Percentiles rank a stretch among this genome's conserved stretches.
Evolutionary conservation across 2,113 vertebrate species (phyloP).

Genomic region (Phaetusa simplex): DNA sequence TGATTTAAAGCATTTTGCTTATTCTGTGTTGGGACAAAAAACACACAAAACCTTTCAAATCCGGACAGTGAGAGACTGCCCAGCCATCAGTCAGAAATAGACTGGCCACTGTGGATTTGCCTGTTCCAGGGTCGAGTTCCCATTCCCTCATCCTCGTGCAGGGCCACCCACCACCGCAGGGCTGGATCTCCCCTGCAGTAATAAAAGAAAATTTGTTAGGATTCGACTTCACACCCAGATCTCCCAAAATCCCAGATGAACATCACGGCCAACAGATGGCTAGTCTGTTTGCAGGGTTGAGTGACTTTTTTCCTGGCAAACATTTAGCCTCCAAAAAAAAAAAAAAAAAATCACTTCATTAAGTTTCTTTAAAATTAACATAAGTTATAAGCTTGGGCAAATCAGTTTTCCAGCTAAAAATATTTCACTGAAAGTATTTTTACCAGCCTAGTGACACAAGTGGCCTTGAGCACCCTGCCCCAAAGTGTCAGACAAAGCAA

Average conservation of each 20-base stretch:
- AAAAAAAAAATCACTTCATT: not conserved
- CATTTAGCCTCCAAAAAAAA: not conserved
- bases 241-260: constrained; percentile 1
- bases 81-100: not conserved
- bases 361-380: not conserved
- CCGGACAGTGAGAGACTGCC: not conserved
- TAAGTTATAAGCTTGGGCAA: not conserved
- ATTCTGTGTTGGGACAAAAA: not conserved
- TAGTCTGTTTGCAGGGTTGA: not conserved
- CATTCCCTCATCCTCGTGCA: not conserved
- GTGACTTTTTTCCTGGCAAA: not conserved
- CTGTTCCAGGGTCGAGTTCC: not conserved
- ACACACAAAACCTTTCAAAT: not conserved
- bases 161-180: not conserved
- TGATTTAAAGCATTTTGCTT: not conserved
- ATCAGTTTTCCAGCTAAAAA: not conserved
- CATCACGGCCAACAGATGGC: not conserved
- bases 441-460: not conserved
- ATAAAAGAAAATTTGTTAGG: not conserved
- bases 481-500: not conserved
- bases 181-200: not conserved
- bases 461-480: not conserved
- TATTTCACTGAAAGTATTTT: not conserved
- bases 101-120: not conserved
- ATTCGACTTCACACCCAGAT: not conserved